A percentile compares a stretch with the other conserved stretches of the same genome.
Conservation (phyloP, 2,888 invertebrate genomes). For the Eilema caniola region DNA sequence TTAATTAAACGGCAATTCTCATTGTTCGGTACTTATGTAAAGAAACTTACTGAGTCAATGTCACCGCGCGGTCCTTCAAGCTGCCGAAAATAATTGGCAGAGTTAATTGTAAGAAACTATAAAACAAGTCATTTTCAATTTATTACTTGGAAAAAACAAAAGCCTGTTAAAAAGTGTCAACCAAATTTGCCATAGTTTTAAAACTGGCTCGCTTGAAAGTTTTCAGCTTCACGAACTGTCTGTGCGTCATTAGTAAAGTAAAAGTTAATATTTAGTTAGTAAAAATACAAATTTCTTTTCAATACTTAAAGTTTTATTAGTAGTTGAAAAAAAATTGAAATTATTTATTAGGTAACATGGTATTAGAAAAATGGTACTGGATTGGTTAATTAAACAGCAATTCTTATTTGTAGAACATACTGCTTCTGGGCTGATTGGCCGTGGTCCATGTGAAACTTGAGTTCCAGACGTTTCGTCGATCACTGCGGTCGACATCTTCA, state of each 20-base stretch:
- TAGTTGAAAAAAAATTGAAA: too few species aligned
- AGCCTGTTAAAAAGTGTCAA: constrained; percentile 2
- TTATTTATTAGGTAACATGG: too few species aligned
- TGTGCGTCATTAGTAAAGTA: constrained; percentile 5
- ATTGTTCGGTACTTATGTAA: background rate
- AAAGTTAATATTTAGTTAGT: constrained; percentile 4
- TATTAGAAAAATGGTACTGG: too few species aligned
- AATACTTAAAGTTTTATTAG: constrained; percentile 6
- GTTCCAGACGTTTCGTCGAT: too few species aligned
- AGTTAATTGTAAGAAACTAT: background rate
- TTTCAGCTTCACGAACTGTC: constrained; percentile 8
- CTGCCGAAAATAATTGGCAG: background rate
- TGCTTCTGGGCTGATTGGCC: too few species aligned
- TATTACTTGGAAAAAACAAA: constrained; percentile 6
- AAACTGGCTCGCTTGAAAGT: constrained; percentile 17
- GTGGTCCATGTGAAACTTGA: too few species aligned
- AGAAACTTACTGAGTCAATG: background rate
- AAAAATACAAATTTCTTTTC: background rate
- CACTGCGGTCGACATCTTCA: too few species aligned
- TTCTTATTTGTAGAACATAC: too few species aligned
- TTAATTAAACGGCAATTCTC: background rate
- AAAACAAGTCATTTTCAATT: background rate
- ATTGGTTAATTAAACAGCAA: too few species aligned
- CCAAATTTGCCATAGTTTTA: constrained; percentile 9
- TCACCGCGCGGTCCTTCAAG: background rate